A percentile compares a stretch with the other conserved stretches of the same genome.
Evolutionary conservation across 2,113 vertebrate species (phyloP).

Genomic region (Hemibagrus wyckioides): DNA sequence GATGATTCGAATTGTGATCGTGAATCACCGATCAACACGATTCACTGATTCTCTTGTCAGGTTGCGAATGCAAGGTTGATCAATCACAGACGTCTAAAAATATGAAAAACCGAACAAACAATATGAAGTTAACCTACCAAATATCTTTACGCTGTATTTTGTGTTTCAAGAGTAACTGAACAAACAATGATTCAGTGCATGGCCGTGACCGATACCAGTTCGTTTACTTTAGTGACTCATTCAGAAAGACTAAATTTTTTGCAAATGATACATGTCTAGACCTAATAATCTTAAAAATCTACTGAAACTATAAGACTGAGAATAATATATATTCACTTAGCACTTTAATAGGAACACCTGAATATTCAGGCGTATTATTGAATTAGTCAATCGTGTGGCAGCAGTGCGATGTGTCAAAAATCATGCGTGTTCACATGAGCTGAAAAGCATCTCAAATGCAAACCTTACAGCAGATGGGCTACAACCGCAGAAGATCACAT

Average conservation of each 20-base stretch:
- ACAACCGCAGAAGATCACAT: no score
- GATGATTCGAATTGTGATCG: neutral
- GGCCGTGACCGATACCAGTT: neutral
- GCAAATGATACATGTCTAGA: neutral
- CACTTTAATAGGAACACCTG: neutral
- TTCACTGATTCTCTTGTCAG: neutral
- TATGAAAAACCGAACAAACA: neutral
- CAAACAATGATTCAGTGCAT: conserved; percentile 7
- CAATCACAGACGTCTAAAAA: neutral
- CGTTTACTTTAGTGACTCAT: conserved; percentile 5
- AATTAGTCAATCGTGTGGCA: no score
- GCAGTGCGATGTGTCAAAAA: no score
- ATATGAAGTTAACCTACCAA: neutral
- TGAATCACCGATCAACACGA: neutral
- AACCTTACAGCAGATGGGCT: no score
- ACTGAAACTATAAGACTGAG: neutral
- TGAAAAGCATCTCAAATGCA: no score
- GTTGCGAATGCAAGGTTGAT: neutral
- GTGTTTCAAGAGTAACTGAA: neutral
- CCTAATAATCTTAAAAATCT: neutral
- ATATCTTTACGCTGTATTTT: neutral
- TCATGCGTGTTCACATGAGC: no score
- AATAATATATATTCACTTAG: neutral
- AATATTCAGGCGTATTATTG: no score
- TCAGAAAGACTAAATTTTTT: neutral